phyloP scores from a whole-genome alignment of 1,140 invertebrate genomes.

The Micrasema minimum region DNA sequence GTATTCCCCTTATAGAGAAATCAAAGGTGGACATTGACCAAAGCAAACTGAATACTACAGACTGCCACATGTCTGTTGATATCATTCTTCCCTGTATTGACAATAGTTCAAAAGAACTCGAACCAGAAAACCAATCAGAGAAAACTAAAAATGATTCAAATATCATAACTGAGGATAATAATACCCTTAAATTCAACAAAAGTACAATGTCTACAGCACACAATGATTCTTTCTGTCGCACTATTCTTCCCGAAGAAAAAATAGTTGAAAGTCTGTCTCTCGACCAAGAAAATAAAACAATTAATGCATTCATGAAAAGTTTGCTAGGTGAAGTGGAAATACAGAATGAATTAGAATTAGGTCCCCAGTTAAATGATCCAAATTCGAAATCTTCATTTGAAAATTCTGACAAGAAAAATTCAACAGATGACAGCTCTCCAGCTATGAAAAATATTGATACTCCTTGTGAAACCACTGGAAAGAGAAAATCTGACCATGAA shows the following conservation, averaged over 20 bases:
- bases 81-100: background rate
- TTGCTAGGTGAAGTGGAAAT: background rate
- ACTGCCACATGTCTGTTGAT: constrained; percentile 30
- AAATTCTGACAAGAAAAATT: constrained; percentile 20
- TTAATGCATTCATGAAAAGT: background rate
- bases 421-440: background rate
- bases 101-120: too few species aligned
- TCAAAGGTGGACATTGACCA: background rate
- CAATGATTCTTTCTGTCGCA: background rate
- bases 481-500: constrained; percentile 38
- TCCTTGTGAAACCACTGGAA: background rate
- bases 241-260: background rate
- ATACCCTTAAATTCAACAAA: too few species aligned
- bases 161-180: too few species aligned
- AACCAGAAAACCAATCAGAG: background rate
- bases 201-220: too few species aligned
- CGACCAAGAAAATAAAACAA: too few species aligned
- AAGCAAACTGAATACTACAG: background rate
- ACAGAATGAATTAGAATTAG: background rate
- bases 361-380: constrained; percentile 13
- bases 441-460: background rate
- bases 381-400: constrained; percentile 22
- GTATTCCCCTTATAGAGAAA: constrained; percentile 8
- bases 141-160: too few species aligned
- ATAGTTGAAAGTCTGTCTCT: too few species aligned